Base-by-base conservation (phyloP, 2,888 invertebrate species). In the Drosophila borealis region DNA sequence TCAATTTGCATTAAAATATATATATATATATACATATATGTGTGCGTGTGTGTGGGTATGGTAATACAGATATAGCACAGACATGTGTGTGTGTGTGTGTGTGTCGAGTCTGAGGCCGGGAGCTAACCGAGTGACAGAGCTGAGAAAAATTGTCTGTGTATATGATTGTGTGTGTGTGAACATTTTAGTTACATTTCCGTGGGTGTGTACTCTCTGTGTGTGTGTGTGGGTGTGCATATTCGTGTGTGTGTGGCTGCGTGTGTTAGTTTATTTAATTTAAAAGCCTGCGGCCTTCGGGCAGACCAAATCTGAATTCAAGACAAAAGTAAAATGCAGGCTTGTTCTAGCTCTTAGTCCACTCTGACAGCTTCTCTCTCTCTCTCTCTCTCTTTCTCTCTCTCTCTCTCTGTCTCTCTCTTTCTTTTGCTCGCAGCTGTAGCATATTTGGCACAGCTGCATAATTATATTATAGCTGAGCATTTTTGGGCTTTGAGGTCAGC, bases 1-100 rank as follows among this genome's bases (percentile, higher is more conserved):
- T 88, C 89, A 88, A 88, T 88, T 88, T 88, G 87, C 88, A 86
- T 81, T 83, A 78, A 83, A 83, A 88, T 83, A 80, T 79, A 77
- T 83, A 62, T 6, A 21, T 25, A 48, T 29, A 34, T 17, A 44
- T 48, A 21, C n/a, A 29, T n/a, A 17, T 10, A 11, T 11, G 21
- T 2, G 34, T 45, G 41, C 42, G 19, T 50, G 48, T 39, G 65
- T 57, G 41, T 41, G 29, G 45, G 46, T 25, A 11, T 48, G 17
- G 29, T 21, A 48, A 17, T 34, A 19, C 21, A 53, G 9, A 11
- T 33, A 34, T 39, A 33, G 19, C 36, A 51, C 14, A 19, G 44
- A n/a, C 13, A 25, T 57, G 13, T 33, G 17, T 25, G 4, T 2
- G 4, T 11, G n/a, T 45, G 10, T 25, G 46, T 17, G 21, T 41